Conservation (phyloP, 2,888 invertebrate species). For the Euplexia lucipara region DNA sequence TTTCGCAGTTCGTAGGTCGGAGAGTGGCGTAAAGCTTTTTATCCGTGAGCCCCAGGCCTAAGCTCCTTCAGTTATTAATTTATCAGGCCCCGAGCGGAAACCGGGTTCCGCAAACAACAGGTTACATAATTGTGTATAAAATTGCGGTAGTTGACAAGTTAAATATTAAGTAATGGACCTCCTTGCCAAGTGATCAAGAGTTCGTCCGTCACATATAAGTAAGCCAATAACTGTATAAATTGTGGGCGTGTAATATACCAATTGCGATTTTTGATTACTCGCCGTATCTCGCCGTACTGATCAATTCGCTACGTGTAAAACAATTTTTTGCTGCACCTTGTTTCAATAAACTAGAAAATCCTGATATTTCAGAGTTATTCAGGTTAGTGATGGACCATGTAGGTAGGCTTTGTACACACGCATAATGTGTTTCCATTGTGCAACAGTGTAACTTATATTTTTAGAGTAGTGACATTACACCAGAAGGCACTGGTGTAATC, state of each 20-base stretch:
- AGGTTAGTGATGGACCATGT: background rate
- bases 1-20: too few species aligned
- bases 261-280: conserved; percentile 10
- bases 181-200: background rate
- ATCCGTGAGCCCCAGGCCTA: background rate
- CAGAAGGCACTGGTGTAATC: too few species aligned
- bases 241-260: conserved; percentile 22
- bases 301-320: conserved; percentile 15
- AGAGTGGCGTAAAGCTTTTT: too few species aligned
- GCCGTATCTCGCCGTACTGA: conserved; percentile 5
- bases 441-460: too few species aligned
- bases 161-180: background rate
- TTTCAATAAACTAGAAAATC: conserved; percentile 2
- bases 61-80: background rate
- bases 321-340: background rate
- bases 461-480: too few species aligned
- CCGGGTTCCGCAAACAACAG: too few species aligned
- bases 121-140: too few species aligned
- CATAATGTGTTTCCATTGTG: conserved; percentile 12
- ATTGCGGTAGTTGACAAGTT: too few species aligned
- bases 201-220: background rate
- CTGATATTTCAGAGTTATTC: background rate
- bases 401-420: background rate
- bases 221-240: conserved; percentile 1
- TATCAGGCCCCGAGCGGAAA: too few species aligned